Evolutionary conservation across 2,113 vertebrate species (phyloP), one percentile per base, ranked within the genome.

Genomic region (Spilogale gracilis): DNA sequence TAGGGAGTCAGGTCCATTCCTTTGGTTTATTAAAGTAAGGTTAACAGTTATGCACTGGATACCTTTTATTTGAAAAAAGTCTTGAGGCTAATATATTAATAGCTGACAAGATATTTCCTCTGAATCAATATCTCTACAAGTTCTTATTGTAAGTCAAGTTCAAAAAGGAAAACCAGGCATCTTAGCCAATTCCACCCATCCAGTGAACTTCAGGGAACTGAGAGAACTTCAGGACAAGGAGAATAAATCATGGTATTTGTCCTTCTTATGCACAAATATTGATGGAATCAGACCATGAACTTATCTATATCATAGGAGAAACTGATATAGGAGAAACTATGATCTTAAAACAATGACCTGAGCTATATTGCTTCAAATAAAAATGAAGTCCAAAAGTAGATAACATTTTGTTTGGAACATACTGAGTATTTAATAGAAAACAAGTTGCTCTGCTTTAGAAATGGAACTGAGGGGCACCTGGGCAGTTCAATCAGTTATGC

Each of bases 331-430:
- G 17, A 89, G 65, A 97, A 93, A 84, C 0, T 52, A 23, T 23
- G 45, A 63, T 58, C 88, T 91, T 43, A 58, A 82, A 93, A 67
- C 16, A 30, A 71, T 65, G 0, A 52, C 54, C 79, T 80, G 48
- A 92, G 30, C 25, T 86, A 38, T 58, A 69, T 86, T 54, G 10
- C 61, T 85, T 69, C 5, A 23, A 89, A 79, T 63, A 65, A 89
- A 83, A 69, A 16, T 18, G 5, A 76, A 25, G 8, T 56, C 13
- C 3, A 9, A 43, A 82, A 82, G 38, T 52, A 74, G 30, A 25
- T 17, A 84, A 32, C 20, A 85, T 61, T 95, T 93, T 85, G 52
- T 85, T 83, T 85, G 83, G 23, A 67, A 38, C n/a, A 80, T 79
- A 27, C 4, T 38, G 25, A 76, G 18, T 74, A 60, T 63, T 81